Evolutionary conservation across 2,113 vertebrate species (phyloP).

Genomic region (Gopherus evgoodei): DNA sequence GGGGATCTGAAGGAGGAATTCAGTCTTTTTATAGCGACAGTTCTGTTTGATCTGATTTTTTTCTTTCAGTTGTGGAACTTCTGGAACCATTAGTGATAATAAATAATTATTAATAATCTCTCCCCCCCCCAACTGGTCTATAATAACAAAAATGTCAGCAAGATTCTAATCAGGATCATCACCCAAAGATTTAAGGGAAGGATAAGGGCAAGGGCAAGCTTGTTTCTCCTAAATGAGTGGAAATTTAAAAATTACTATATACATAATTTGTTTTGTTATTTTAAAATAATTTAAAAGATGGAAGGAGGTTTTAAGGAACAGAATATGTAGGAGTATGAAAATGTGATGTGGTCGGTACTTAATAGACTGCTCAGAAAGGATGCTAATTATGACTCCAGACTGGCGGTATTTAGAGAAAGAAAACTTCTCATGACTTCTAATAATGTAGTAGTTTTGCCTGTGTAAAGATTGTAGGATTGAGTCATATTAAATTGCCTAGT

Average conservation of each 20-base stretch:
- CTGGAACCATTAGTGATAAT: not conserved
- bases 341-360: not conserved
- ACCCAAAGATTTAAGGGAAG: not conserved
- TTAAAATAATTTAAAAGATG: not conserved
- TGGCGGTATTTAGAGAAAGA: not conserved
- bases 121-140: not conserved
- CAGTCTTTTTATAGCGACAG: not conserved
- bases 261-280: not conserved
- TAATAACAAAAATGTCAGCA: not conserved
- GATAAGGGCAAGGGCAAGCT: not conserved
- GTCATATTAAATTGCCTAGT: not conserved
- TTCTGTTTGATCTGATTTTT: not conserved
- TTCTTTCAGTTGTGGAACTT: not conserved
- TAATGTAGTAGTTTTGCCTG: not conserved
- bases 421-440: not conserved
- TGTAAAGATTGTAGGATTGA: not conserved
- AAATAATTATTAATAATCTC: not conserved
- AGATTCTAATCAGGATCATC: not conserved
- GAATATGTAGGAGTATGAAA: not conserved
- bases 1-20: not conserved
- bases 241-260: not conserved
- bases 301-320: not conserved
- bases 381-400: not conserved
- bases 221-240: not conserved
- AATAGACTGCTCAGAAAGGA: not conserved